phyloP scores from a whole-genome alignment of 2,888 invertebrate genomes.

The Cephus rjabovi region DNA sequence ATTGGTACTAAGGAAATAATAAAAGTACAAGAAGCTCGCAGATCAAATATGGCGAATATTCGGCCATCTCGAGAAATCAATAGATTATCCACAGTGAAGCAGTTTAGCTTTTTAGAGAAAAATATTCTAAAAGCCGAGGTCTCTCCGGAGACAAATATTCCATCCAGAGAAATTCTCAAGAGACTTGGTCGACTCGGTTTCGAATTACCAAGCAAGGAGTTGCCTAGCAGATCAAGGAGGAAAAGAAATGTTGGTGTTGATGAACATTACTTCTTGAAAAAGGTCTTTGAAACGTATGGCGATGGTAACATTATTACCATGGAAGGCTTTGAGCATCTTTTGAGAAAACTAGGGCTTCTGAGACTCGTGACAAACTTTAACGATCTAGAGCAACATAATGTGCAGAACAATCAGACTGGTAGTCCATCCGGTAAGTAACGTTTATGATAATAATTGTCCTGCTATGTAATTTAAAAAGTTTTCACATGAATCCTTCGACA shows the following conservation, averaged over 20 bases:
- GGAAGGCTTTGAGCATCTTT: constrained; percentile 78
- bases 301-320: constrained; percentile 75
- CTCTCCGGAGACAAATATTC: background rate
- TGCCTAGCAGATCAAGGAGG: constrained; percentile 18
- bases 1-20: too few species aligned
- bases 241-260: constrained; percentile 59
- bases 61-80: too few species aligned
- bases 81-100: too few species aligned
- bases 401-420: constrained; percentile 38
- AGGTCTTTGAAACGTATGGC: constrained; percentile 77
- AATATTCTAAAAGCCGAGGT: background rate
- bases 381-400: constrained; percentile 26
- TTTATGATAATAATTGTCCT: background rate
- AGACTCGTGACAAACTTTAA: constrained; percentile 68
- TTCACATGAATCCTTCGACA: too few species aligned
- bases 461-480: too few species aligned
- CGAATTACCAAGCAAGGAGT: constrained; percentile 1
- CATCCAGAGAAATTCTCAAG: constrained; percentile 40
- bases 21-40: too few species aligned
- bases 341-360: constrained; percentile 72
- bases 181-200: constrained; percentile 45
- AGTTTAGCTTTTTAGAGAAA: too few species aligned
- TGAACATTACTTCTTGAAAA: constrained; percentile 73
- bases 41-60: too few species aligned
- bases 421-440: constrained; percentile 34